Base-by-base conservation (phyloP, 2,113 vertebrate genomes). In the Amblyornis subalaris region DNA sequence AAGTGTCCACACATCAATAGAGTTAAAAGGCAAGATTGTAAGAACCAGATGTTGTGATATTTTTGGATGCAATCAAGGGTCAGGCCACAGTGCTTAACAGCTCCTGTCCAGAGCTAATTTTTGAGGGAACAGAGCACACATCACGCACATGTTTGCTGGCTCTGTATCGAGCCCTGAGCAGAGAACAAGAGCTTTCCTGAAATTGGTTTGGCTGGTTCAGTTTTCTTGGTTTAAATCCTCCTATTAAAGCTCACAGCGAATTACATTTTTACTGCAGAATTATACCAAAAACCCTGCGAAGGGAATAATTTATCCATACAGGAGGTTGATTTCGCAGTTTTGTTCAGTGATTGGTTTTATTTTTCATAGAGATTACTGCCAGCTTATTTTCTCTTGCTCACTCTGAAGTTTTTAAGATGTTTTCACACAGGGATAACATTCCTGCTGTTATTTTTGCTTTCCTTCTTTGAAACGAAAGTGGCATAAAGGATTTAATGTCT, bases 1-100 rank as follows among this genome's bases (percentile, higher is more conserved):
- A 60, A 92, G 51, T 31, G 71, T 62, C 67, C 74, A 44, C 55
- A 28, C 64, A 28, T 14, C 54, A 79, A 14, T 2, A 28, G 66
- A 83, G 42, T 50, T 73, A 26, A 94, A 93, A 91, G 60, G 36
- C 51, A 85, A 61, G 18, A 18, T 20, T 42, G 45, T 38, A 62
- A 57, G 54, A 90, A 83, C 54, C 92, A 96, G 88, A 90, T 96
- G 85, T 55, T 89, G 70, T 29, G 88, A 80, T 91, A 83, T 93
- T 93, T 95, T 96, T 85, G 82, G 82, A 82, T 62, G 75, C 47
- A 91, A 25, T 66, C 58, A 31, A 12, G 47, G 66, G 61, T 91
- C 78, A 80, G 45, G 35, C 75, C 62, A 73, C 51, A 53, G 45
- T 42, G 50, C 35, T 88, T 70, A 61, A 47, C 42, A 88, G 50